Evolutionary conservation across 2,888 invertebrate species (phyloP), one percentile per base, ranked within the genome.

Genomic region (Megalurothrips usitatus): DNA sequence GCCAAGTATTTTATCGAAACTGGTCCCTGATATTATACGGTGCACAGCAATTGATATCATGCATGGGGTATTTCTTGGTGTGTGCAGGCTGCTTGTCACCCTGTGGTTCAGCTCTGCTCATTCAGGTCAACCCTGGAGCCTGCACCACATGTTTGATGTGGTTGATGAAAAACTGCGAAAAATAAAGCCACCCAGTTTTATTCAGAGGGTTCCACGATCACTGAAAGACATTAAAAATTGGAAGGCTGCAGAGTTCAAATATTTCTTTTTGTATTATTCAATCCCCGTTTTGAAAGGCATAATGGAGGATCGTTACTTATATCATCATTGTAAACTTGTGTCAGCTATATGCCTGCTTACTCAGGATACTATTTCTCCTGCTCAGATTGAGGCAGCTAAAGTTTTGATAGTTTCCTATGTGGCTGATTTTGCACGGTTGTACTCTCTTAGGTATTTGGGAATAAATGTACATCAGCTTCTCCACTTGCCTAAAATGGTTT

Each of bases 211-310:
- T 26, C 83, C 83, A 1, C 79, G 84, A 47, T 80, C 80, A n/a
- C 79, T 79, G 17, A 83, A 83, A 28, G 52, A 81, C 1, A 34
- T 80, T 17, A 49, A 78, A 6, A 82, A 84, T 80, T 84, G 83
- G 83, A 84, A 85, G 82, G 84, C 83, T 0, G 81, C 81, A 6
- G 84, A 84, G 47, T 81, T 83, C 2, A 84, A 83, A 83, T 43
- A 52, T 12, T 84, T 82, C 81, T 80, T 84, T 11, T 81, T 84
- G 14, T 80, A 83, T 78, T 84, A 83, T 80, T 84, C 83, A 12
- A 19, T 84, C 47, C 83, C 83, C 11, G 49, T 84, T 43, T 78
- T 84, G 26, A 43, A 82, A 23, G 82, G 82, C 43, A 49, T 83
- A 28, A 84, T 84, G 84, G 17, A n/a, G 17, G 14, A 75, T 6